Evolutionary conservation across 2,888 invertebrate species (phyloP).

Genomic region (Drosophila barbarae): DNA sequence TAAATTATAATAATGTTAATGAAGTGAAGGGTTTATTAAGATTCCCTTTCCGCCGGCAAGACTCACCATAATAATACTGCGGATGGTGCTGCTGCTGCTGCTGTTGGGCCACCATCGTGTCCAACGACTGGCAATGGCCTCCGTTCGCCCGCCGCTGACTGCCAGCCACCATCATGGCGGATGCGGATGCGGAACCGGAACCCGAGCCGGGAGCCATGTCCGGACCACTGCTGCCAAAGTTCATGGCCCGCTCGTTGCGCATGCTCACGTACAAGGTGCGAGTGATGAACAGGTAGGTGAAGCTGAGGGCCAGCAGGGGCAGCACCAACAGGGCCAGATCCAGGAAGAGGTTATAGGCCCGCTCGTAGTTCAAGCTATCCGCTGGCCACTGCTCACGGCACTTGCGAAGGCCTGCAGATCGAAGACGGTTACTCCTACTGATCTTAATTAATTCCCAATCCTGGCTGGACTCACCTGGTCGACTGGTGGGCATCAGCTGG

Average conservation of each 20-base stretch:
- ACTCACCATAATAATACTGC: conserved; percentile 57
- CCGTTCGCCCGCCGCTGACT: conserved; percentile 37
- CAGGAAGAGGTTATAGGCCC: conserved; percentile 83
- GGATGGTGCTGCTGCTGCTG: conserved; percentile 39
- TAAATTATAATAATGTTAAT: no score
- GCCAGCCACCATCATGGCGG: not conserved
- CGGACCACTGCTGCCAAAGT: conserved; percentile 60
- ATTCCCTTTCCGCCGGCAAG: no score
- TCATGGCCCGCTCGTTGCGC: conserved; percentile 77
- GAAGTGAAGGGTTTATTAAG: no score
- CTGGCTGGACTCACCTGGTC: conserved; percentile 63
- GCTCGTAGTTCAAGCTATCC: conserved; percentile 81
- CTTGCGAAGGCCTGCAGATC: conserved; percentile 81
- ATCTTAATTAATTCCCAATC: no score
- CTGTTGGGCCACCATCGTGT: conserved; percentile 40
- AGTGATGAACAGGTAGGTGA: conserved; percentile 83
- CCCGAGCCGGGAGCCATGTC: conserved; percentile 31
- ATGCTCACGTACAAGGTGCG: conserved; percentile 78
- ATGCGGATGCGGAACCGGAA: not conserved
- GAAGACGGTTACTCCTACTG: no score
- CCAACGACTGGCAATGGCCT: conserved; percentile 39
- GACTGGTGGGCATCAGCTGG: conserved; percentile 82
- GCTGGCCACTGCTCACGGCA: conserved; percentile 84
- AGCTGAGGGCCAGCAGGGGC: conserved; percentile 84
- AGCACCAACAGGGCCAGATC: conserved; percentile 84